Conservation (phyloP, 1,140 invertebrate species). For the Eriosoma lanigerum region DNA sequence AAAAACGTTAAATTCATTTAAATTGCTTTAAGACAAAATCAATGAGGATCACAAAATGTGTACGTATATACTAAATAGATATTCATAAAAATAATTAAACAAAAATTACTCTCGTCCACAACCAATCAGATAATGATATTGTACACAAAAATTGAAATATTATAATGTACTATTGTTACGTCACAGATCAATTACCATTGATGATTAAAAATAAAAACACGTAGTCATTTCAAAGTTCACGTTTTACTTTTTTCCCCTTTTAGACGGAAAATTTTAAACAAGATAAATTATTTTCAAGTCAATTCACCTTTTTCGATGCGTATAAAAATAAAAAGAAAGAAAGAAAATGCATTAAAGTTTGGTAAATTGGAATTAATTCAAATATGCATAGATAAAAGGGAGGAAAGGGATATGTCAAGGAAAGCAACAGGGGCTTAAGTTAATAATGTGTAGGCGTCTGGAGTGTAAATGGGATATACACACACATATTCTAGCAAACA, state of each 20-base stretch:
- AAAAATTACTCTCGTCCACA: neutral
- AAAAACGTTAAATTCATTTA: neutral
- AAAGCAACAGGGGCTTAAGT: slow-evolving; percentile 38
- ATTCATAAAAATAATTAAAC: neutral
- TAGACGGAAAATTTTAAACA: slow-evolving; percentile 15
- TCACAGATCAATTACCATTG: neutral
- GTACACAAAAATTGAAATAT: neutral
- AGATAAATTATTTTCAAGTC: slow-evolving; percentile 16
- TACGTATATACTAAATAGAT: neutral
- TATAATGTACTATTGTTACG: neutral
- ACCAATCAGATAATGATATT: neutral
- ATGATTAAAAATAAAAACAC: neutral
- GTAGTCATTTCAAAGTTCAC: slow-evolving; percentile 12
- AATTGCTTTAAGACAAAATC: neutral
- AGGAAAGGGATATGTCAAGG: neutral
- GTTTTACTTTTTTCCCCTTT: neutral
- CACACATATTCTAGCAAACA: neutral
- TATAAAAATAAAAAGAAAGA: neutral
- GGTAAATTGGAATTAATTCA: slow-evolving; percentile 41
- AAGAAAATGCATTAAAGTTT: slow-evolving; percentile 15
- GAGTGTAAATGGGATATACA: slow-evolving; percentile 16
- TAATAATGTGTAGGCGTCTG: slow-evolving; percentile 25
- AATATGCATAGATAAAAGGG: neutral
- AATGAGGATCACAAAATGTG: neutral
- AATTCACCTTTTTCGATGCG: neutral